Base-by-base conservation (phyloP, 2,797 vertebrate species). In the Eremophila alpestris region DNA sequence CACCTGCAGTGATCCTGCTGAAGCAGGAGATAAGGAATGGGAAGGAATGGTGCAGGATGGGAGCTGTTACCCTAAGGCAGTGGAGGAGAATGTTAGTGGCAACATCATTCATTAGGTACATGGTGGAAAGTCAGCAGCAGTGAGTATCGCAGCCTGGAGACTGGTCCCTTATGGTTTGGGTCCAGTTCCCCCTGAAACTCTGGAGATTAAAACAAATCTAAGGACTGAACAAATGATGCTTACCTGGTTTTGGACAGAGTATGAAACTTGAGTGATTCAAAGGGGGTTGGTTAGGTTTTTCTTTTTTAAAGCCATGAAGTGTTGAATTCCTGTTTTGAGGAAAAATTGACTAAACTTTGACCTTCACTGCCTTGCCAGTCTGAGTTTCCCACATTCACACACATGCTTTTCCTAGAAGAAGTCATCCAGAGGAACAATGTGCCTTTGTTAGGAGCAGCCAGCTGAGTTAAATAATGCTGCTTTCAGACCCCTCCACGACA, bases 321-420 rank as follows among this genome's bases (percentile, higher is more conserved):
- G 4, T 14, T 58, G 65, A 58, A 87, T 73, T 95, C 48, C 67
- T 68, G 29, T 64, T 94, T 80, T 74, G 49, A 85, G 77, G 77
- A 59, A 80, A 92, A 85, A 83, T 40, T 60, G 48, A 73, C 55
- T 91, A 84, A 97, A 94, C 85, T 90, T 90, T 93, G 95, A 96
- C 95, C 93, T 96, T 97, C 83, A 54, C 38, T 86, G 90, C 63
- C 84, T 92, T 89, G 96, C 83, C 90, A 93, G 80, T 46, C 32
- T 1, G 29, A 78, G 80, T 87, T 89, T 65, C 74, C 64, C 76
- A 95, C 82, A 55, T 68, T 75, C 30, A 55, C 79, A 59, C 52
- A 52, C 46, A 54, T 40, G 55, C 63, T 85, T 89, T 91, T 89
- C 45, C 65, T 90, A 91, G 91, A 88, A 80, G 68, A 93, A 93